phyloP scores from a whole-genome alignment of 2,113 vertebrate genomes.

The Thalassarche chlororhynchos region DNA sequence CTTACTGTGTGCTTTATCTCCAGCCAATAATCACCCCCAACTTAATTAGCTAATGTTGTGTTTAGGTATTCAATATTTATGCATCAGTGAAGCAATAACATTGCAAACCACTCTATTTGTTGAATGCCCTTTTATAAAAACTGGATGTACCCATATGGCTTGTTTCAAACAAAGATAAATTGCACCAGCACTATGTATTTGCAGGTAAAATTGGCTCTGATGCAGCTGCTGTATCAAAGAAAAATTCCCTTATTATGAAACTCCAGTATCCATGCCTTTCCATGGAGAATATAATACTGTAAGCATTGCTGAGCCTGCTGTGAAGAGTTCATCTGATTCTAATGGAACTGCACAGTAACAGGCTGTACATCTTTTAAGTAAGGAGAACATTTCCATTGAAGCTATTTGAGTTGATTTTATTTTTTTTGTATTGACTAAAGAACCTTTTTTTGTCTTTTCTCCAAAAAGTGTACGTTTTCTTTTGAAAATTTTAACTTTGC shows the following conservation, averaged over 20 bases:
- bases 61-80: constrained; percentile 21
- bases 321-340: background rate
- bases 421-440: background rate
- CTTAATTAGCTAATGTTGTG: constrained; percentile 24
- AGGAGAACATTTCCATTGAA: background rate
- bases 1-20: background rate
- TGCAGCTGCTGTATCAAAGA: background rate
- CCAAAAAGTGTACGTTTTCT: background rate
- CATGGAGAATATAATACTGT: background rate
- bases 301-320: background rate
- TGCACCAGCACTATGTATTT: background rate
- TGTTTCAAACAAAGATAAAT: constrained; percentile 9
- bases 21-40: background rate
- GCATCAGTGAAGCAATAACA: background rate
- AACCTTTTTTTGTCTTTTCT: background rate
- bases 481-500: background rate
- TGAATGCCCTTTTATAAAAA: background rate
- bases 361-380: background rate
- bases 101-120: background rate
- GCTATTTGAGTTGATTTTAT: background rate
- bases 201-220: constrained; percentile 4
- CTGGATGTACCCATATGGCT: background rate
- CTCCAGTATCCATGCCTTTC: background rate
- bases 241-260: background rate
- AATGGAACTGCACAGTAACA: background rate